Percentiles rank a stretch among this genome's conserved stretches.
Conservation (phyloP, 2,797 vertebrate species). For the Nannoperca australis region DNA sequence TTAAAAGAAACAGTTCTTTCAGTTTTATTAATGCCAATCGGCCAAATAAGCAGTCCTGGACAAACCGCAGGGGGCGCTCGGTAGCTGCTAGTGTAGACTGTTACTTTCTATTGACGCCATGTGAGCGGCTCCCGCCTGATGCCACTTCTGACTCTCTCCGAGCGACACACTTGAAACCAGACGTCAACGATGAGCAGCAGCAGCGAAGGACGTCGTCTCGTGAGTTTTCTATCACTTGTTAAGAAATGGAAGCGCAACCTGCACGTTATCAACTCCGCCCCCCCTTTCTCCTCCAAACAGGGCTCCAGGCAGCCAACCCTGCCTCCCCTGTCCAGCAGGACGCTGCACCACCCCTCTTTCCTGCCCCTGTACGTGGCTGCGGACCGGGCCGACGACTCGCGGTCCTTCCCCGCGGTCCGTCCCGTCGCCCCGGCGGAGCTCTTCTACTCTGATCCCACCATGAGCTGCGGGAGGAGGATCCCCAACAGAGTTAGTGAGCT, state of each 20-base stretch:
- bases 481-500: slow-evolving; percentile 47
- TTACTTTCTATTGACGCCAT: no score
- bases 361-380: slow-evolving; percentile 47
- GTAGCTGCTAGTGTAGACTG: background rate
- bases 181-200: slow-evolving; percentile 13
- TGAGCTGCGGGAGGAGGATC: slow-evolving; percentile 51
- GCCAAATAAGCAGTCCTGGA: no score
- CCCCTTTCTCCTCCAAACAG: slow-evolving; percentile 22
- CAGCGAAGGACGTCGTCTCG: background rate
- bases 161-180: background rate
- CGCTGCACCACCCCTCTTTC: slow-evolving; percentile 68
- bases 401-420: slow-evolving; percentile 25
- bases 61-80: slow-evolving; percentile 33
- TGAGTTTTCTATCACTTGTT: slow-evolving; percentile 42
- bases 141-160: background rate
- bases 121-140: no score
- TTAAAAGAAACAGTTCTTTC: no score
- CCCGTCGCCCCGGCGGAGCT: slow-evolving; percentile 43
- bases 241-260: no score
- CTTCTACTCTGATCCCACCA: slow-evolving; percentile 65
- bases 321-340: slow-evolving; percentile 47
- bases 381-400: accelerated
- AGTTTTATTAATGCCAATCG: no score
- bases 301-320: background rate
- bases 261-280: no score